A percentile compares a stretch with the other conserved stretches of the same genome.
Conservation (phyloP, 1,140 invertebrate genomes). For the Apis dorsata region DNA sequence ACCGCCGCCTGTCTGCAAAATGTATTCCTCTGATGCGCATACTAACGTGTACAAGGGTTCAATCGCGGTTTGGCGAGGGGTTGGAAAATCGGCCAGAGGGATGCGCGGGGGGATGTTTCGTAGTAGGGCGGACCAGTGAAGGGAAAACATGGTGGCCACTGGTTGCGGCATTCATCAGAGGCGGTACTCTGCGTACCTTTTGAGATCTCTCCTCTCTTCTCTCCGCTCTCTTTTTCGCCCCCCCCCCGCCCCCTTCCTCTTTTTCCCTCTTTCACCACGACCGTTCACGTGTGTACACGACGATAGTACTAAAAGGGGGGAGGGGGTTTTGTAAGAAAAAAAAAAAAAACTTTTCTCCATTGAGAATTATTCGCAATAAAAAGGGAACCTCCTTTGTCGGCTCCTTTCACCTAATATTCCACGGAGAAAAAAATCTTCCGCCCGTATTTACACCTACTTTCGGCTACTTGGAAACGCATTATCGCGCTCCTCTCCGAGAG, state of each 20-base stretch:
- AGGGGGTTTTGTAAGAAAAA: constrained; percentile 72
- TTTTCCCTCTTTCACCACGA: constrained; percentile 31
- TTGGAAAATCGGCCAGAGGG: constrained; percentile 63
- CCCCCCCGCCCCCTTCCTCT: constrained; percentile 24
- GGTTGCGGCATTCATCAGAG: constrained; percentile 76
- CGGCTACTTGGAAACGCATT: constrained; percentile 72
- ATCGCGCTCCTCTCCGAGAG: constrained; percentile 64
- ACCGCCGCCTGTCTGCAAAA: constrained; percentile 24
- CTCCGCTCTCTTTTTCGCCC: constrained; percentile 48
- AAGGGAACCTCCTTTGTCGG: constrained; percentile 73
- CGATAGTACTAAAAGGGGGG: not conserved
- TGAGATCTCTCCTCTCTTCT: constrained; percentile 62
- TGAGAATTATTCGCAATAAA: constrained; percentile 76
- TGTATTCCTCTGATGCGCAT: constrained; percentile 49
- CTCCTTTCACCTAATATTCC: constrained; percentile 69
- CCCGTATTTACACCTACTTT: constrained; percentile 76
- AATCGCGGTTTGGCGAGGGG: constrained; percentile 66
- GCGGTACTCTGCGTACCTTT: constrained; percentile 69
- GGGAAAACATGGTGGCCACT: constrained; percentile 73
- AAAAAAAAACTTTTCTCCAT: constrained; percentile 74
- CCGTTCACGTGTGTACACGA: constrained; percentile 38
- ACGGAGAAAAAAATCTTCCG: constrained; percentile 59
- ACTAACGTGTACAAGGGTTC: constrained; percentile 62
- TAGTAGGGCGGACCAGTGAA: constrained; percentile 62
- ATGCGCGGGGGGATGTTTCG: constrained; percentile 61